Conservation (phyloP, 2,797 vertebrate species). For the Choloepus didactylus region DNA sequence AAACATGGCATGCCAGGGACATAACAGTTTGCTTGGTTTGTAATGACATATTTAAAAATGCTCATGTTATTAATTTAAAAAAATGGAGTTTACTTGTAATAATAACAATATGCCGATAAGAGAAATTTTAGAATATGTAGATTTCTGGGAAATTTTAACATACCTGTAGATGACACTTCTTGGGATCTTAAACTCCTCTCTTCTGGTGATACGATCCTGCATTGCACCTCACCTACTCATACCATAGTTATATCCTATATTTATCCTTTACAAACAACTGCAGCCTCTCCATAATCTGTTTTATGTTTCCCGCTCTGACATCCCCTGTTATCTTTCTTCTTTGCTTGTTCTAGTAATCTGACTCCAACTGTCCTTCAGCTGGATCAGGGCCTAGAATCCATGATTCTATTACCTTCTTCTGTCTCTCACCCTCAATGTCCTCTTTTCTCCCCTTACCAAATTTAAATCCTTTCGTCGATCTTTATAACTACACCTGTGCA, state of each 20-base stretch:
- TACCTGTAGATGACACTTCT: background rate
- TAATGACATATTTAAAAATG: background rate
- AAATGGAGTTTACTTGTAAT: conserved; percentile 28
- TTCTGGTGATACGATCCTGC: background rate
- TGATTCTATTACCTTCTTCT: background rate
- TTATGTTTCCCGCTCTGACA: background rate
- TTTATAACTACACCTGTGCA: background rate
- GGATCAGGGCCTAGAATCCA: background rate
- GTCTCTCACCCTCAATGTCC: background rate
- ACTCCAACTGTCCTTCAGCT: background rate
- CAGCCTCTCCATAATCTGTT: background rate
- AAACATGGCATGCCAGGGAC: background rate
- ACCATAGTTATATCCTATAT: background rate
- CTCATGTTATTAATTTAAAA: conserved; percentile 26
- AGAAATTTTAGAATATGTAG: background rate
- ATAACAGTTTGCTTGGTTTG: background rate
- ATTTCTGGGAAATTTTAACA: background rate
- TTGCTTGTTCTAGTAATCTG: background rate
- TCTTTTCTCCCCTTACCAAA: background rate
- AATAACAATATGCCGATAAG: background rate
- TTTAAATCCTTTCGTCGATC: background rate
- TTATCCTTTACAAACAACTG: background rate
- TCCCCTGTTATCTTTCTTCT: background rate
- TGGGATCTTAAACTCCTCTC: background rate
- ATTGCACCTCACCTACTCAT: background rate